A percentile compares a stretch with the other conserved stretches of the same genome.
phyloP scores from a whole-genome alignment of 1,140 invertebrate species.

The Drosophila mauritiana region DNA sequence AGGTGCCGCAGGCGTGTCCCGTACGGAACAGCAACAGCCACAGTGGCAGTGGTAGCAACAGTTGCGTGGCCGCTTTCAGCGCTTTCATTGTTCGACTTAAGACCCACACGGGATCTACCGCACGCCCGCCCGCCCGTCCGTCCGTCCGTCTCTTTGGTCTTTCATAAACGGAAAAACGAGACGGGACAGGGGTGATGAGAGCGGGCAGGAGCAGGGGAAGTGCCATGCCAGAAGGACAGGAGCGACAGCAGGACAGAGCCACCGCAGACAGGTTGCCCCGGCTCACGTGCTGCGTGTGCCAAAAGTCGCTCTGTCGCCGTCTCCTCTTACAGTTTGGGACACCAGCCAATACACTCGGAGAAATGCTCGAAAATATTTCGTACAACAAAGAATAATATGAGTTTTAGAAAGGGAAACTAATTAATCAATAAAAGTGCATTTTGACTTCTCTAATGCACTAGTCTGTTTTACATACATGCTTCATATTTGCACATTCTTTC shows the following conservation, averaged over 20 bases:
- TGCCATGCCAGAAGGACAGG: conserved; percentile 26
- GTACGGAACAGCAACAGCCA: conserved; percentile 24
- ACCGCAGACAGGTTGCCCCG: conserved; percentile 50
- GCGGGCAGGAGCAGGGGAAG: conserved; percentile 5
- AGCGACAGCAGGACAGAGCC: conserved; percentile 22
- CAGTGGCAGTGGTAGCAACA: conserved; percentile 13
- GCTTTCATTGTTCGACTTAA: conserved; percentile 77
- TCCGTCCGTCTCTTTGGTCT: conserved; percentile 21
- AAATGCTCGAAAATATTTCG: background rate
- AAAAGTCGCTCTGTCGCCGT: conserved; percentile 65
- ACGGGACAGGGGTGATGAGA: conserved; percentile 4
- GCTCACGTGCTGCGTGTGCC: conserved; percentile 79
- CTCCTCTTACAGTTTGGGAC: conserved; percentile 72
- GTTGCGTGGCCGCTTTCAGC: conserved; percentile 65
- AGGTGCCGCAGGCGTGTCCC: conserved; percentile 55
- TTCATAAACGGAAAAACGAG: conserved; percentile 37
- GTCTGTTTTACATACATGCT: background rate
- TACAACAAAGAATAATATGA: background rate
- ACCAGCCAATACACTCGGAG: conserved; percentile 54
- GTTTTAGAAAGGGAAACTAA: background rate
- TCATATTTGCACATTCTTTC: background rate
- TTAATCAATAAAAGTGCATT: background rate
- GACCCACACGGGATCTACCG: conserved; percentile 49
- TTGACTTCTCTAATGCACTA: no score
- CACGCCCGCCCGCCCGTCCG: conserved; percentile 6